A percentile compares a stretch with the other conserved stretches of the same genome.
Evolutionary conservation across 2,113 vertebrate species (phyloP).

Genomic region (Mirza zaza): DNA sequence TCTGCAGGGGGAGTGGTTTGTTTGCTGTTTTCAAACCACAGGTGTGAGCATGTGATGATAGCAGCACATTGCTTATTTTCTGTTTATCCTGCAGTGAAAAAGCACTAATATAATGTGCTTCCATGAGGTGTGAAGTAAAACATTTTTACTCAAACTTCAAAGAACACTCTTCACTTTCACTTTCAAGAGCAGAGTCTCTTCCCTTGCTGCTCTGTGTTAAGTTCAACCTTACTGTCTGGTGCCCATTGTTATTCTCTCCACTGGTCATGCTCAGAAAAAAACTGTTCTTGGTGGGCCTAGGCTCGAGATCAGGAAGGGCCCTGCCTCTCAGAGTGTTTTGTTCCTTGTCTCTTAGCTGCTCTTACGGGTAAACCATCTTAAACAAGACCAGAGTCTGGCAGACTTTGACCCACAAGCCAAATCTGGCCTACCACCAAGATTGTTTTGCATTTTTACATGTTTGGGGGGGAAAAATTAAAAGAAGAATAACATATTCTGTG

Average conservation of each 20-base stretch:
- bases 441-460: not conserved
- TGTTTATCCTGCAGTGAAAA: slow-evolving; percentile 13
- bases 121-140: not conserved
- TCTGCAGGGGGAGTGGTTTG: not conserved
- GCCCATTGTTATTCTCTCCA: not conserved
- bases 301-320: not conserved
- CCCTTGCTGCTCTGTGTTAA: not conserved
- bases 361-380: not conserved
- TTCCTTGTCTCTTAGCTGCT: not conserved
- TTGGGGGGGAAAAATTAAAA: not conserved
- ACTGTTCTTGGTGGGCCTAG: not conserved
- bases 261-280: not conserved
- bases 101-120: not conserved
- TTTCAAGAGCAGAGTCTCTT: not conserved
- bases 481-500: not conserved
- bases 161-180: not conserved
- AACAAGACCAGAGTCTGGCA: not conserved
- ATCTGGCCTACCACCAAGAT: not conserved
- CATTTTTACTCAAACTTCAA: not conserved
- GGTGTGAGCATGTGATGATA: not conserved
- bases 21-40: not conserved
- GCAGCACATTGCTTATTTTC: not conserved
- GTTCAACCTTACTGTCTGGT: fast-evolving
- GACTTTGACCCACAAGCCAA: not conserved
- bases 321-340: not conserved